A percentile compares a stretch with the other conserved stretches of the same genome.
Evolutionary conservation across 2,888 invertebrate genomes (phyloP).

Genomic region (Bedellia somnulentella): DNA sequence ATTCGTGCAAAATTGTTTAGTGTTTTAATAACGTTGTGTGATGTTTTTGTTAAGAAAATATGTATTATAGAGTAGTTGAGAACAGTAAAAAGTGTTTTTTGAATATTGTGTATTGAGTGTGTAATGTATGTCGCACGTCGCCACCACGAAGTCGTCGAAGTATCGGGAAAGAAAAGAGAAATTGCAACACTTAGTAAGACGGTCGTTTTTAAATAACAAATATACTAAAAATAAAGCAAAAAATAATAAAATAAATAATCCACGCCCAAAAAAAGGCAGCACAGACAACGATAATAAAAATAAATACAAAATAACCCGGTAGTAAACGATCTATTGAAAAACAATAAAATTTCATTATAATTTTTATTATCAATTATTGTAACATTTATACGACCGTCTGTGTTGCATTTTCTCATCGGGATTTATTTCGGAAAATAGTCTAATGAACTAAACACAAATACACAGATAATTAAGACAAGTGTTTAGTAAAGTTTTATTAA

Average conservation of each 20-base stretch:
- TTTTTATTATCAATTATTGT: slow-evolving; percentile 10
- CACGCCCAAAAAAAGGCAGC: slow-evolving; percentile 53
- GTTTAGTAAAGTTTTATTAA: too few relatives aligned
- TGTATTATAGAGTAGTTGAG: too few relatives aligned
- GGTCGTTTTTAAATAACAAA: slow-evolving; percentile 18
- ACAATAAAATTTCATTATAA: slow-evolving; percentile 12
- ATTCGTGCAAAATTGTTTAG: too few relatives aligned
- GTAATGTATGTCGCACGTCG: too few relatives aligned
- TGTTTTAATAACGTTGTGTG: too few relatives aligned
- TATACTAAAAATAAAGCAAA: slow-evolving; percentile 13
- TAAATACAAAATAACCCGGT: slow-evolving; percentile 14
- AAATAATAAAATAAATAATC: slow-evolving; percentile 10
- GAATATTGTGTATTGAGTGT: too few relatives aligned
- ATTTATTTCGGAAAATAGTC: slow-evolving; percentile 19
- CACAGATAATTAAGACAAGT: too few relatives aligned
- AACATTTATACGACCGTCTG: slow-evolving; percentile 40
- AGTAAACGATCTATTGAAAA: slow-evolving; percentile 13
- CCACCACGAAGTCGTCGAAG: slow-evolving; percentile 7
- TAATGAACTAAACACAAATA: too few relatives aligned
- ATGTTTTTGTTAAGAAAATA: too few relatives aligned
- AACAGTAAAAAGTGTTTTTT: too few relatives aligned
- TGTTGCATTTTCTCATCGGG: slow-evolving; percentile 55
- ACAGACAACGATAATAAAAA: slow-evolving; percentile 35
- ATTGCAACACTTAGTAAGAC: slow-evolving; percentile 57
- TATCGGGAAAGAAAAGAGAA: slow-evolving; percentile 57